Conservation (phyloP, 2,888 invertebrate species). For the Camptogramma bilineatum region DNA sequence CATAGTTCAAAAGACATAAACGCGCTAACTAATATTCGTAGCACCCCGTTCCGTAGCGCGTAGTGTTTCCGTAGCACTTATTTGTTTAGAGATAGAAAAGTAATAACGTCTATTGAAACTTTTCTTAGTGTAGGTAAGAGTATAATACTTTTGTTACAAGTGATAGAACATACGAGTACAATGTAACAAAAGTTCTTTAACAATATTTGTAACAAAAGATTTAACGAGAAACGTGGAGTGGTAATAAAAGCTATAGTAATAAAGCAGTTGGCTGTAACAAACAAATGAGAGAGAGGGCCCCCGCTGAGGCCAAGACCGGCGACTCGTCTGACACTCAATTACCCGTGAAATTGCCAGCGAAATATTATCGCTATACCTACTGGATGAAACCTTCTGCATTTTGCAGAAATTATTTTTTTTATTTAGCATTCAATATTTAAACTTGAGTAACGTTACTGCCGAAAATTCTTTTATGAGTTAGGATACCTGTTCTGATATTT, state of each 20-base stretch:
- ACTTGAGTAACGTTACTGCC: not conserved
- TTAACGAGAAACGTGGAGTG: constrained; percentile 48
- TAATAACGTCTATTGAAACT: not conserved
- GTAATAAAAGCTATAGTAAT: constrained; percentile 59
- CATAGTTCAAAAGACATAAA: constrained; percentile 42
- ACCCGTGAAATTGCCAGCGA: constrained; percentile 72
- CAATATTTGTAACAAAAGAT: constrained; percentile 45
- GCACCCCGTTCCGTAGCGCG: constrained; percentile 18
- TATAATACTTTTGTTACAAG: constrained; percentile 11
- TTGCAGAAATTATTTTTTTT: constrained; percentile 26
- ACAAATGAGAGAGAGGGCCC: constrained; percentile 55
- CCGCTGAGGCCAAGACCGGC: constrained; percentile 50
- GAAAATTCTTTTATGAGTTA: not conserved
- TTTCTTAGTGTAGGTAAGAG: not conserved
- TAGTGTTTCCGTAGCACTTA: constrained; percentile 14
- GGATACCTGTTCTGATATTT: not conserved
- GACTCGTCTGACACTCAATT: constrained; percentile 72
- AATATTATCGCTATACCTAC: constrained; percentile 36
- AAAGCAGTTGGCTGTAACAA: constrained; percentile 58
- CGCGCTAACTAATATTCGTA: constrained; percentile 35
- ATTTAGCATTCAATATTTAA: constrained; percentile 11
- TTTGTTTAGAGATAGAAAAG: constrained; percentile 8
- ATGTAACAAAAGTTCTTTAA: constrained; percentile 39
- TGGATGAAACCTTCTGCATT: constrained; percentile 36
- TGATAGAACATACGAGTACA: constrained; percentile 29